phyloP scores from a whole-genome alignment of 2,797 vertebrate species.

The Xyrichtys novacula region DNA sequence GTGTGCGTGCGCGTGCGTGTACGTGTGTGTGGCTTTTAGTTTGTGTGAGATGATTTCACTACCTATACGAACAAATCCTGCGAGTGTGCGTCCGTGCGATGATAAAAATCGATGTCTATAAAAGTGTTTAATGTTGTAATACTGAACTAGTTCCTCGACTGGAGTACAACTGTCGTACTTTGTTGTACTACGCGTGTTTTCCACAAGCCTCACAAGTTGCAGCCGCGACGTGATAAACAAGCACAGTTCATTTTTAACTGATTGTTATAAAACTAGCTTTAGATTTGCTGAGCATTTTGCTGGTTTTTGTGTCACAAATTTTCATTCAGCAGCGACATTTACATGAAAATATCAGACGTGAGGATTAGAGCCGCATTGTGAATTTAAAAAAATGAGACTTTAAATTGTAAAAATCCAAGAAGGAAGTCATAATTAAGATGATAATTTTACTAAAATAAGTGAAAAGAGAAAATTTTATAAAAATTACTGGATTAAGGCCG shows the following conservation, averaged over 20 bases:
- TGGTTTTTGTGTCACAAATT: slow-evolving; percentile 21
- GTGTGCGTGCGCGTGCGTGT: slow-evolving; percentile 18
- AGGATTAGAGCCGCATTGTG: too few relatives aligned
- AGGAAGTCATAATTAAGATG: too few relatives aligned
- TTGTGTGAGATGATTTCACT: slow-evolving; percentile 1
- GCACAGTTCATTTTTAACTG: slow-evolving; percentile 20
- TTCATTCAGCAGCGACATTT: neutral
- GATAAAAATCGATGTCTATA: slow-evolving; percentile 8
- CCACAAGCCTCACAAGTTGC: neutral
- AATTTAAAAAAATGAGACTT: too few relatives aligned
- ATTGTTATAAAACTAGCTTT: slow-evolving; percentile 14
- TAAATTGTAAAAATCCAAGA: too few relatives aligned
- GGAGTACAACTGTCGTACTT: slow-evolving; percentile 1
- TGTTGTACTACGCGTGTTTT: neutral
- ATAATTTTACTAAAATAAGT: too few relatives aligned
- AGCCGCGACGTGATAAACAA: slow-evolving; percentile 7
- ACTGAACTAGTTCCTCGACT: neutral
- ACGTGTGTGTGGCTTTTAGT: slow-evolving; percentile 5
- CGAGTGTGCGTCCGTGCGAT: slow-evolving; percentile 12
- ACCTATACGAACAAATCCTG: slow-evolving; percentile 5
- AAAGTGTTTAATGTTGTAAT: slow-evolving; percentile 17
- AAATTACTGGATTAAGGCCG: too few relatives aligned
- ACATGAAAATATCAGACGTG: neutral
- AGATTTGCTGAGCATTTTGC: slow-evolving; percentile 14
- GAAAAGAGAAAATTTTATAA: too few relatives aligned